Base-by-base conservation (phyloP, 2,113 vertebrate species). In the Malurus elegans region DNA sequence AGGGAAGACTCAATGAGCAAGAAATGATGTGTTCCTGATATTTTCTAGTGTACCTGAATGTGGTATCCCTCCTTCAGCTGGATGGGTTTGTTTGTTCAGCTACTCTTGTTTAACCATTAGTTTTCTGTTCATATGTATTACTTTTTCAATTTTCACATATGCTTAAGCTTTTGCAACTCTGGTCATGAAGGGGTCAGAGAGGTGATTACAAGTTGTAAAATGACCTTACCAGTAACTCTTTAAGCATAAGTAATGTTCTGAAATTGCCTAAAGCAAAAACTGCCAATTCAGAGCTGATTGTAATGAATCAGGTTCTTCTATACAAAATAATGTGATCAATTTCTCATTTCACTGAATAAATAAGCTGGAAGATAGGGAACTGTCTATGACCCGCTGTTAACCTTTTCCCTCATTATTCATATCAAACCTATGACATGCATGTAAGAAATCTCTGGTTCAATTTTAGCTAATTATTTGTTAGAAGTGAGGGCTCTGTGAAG, bases 291-390 rank as follows among this genome's bases (percentile, higher is more conserved):
- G 42, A 98, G 96, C 98, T 99, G 99, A 99, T 99, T 99, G 99
- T 98, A 99, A 99, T 99, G 98, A 99, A 99, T 99, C 99, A 99
- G 99, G 97, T 97, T 98, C 98, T 98, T 98, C 98, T 99, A 98
- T 98, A 98, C 97, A 97, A 99, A 98, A 99, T 99, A 99, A 99
- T 98, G 98, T 99, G 99, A 99, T 99, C 99, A 99, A 99, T 99
- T 99, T 99, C 99, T 99, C 99, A 99, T 99, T 99, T 98, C 98
- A 92, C 98, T 99, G 98, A 99, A 99, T 99, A 99, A 99, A 99
- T 99, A 99, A 99, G 98, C 98, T 98, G 98, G 98, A 98, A 98
- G 98, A 99, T 98, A 97, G 98, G 98, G 98, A 98, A 97, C 97
- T 97, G 96, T 97, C 98, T 96, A 96, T 99, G 99, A 99, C 99